Evolutionary conservation across 2,888 invertebrate species (phyloP).

Genomic region (Drosophila glabriapex): DNA sequence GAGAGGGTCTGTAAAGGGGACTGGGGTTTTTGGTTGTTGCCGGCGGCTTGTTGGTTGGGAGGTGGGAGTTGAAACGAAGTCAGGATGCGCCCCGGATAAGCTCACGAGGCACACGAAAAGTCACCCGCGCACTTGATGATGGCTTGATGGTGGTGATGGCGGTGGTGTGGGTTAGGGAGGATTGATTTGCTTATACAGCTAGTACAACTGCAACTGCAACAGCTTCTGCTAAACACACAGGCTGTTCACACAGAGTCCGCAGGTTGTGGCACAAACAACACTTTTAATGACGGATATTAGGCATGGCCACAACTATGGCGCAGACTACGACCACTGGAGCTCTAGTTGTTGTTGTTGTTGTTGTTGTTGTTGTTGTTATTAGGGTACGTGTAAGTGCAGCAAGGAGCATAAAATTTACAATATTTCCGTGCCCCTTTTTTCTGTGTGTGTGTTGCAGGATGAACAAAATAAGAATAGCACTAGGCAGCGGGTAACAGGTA

Average conservation of each 20-base stretch:
- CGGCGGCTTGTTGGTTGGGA: slow-evolving; percentile 9
- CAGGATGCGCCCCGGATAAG: slow-evolving; percentile 48
- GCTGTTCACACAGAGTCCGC: slow-evolving; percentile 15
- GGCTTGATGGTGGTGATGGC: neutral
- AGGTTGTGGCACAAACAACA: slow-evolving; percentile 61
- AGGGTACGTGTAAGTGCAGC: slow-evolving; percentile 11
- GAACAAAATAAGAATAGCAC: slow-evolving; percentile 32
- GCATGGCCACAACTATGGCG: slow-evolving; percentile 70
- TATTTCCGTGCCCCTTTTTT: slow-evolving; percentile 57
- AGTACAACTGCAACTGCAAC: neutral
- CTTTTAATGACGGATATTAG: slow-evolving; percentile 79
- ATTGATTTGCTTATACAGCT: neutral
- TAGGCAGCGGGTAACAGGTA: slow-evolving; percentile 1
- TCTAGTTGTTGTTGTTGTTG: neutral
- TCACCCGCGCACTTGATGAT: slow-evolving; percentile 57
- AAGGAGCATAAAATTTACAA: slow-evolving; percentile 59
- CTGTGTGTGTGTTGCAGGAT: slow-evolving; percentile 43
- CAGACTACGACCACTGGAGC: slow-evolving; percentile 28
- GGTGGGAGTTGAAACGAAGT: slow-evolving; percentile 1
- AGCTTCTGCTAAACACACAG: neutral
- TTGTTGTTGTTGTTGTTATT: neutral
- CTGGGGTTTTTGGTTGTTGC: neutral
- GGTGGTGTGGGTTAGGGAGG: too few species aligned
- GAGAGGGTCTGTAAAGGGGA: slow-evolving; percentile 12
- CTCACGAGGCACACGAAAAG: slow-evolving; percentile 29